Conservation (phyloP, 2,888 invertebrate genomes). For the Strigamia transsilvanica region DNA sequence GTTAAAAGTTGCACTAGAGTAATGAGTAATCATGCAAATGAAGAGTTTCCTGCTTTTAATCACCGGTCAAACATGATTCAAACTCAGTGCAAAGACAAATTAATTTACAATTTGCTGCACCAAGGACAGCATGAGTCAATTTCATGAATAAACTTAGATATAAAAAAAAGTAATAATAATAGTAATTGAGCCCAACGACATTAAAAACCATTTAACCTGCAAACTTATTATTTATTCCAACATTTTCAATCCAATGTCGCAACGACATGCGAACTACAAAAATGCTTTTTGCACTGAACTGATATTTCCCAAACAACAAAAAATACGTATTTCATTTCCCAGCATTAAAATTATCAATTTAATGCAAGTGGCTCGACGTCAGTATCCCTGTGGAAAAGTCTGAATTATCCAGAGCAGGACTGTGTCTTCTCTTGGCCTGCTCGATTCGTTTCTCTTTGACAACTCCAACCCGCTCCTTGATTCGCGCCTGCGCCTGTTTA, state of each 20-base stretch:
- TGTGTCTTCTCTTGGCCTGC: not conserved
- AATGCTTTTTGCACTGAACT: too few species aligned
- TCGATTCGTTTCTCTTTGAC: not conserved
- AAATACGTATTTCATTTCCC: too few species aligned
- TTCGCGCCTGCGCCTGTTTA: not conserved
- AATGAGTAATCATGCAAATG: constrained; percentile 26
- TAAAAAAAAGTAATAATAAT: too few species aligned
- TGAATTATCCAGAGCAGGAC: not conserved
- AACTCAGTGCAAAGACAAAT: not conserved
- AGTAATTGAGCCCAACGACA: too few species aligned
- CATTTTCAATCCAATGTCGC: too few species aligned
- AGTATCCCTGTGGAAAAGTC: not conserved
- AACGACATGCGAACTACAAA: too few species aligned
- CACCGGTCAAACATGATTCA: constrained; percentile 1
- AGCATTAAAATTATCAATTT: not conserved
- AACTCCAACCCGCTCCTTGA: not conserved
- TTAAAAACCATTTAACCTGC: too few species aligned
- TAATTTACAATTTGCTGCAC: not conserved
- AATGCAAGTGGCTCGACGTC: not conserved
- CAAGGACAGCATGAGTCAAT: too few species aligned
- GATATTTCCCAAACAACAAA: too few species aligned
- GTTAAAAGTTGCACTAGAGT: not conserved
- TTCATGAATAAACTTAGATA: too few species aligned
- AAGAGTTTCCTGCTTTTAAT: constrained; percentile 5
- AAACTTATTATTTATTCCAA: too few species aligned